Evolutionary conservation across 2,888 invertebrate species (phyloP).

Genomic region (Erebia ligea): DNA sequence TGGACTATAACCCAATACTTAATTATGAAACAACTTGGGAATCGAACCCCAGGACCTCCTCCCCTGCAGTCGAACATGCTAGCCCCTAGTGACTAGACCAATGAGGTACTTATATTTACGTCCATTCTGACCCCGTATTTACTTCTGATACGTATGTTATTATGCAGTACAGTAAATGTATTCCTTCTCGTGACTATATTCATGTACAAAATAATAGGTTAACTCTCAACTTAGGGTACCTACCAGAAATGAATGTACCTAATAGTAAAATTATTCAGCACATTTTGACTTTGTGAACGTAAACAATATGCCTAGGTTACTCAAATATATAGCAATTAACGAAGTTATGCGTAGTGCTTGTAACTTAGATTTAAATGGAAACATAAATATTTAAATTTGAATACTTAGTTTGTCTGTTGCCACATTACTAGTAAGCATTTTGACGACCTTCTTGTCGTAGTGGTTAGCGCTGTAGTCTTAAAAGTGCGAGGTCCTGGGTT

Average conservation of each 20-base stretch:
- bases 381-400: constrained; percentile 9
- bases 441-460: too few relatives aligned
- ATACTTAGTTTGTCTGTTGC: not conserved
- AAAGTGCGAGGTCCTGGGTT: too few relatives aligned
- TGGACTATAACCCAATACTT: too few relatives aligned
- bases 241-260: not conserved
- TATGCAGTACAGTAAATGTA: too few relatives aligned
- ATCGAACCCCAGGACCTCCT: too few relatives aligned
- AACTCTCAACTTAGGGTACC: not conserved
- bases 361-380: not conserved
- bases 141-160: too few relatives aligned
- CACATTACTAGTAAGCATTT: not conserved
- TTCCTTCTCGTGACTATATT: not conserved
- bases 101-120: too few relatives aligned
- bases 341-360: not conserved
- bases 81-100: too few relatives aligned
- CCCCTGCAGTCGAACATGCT: too few relatives aligned
- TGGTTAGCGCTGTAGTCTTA: too few relatives aligned
- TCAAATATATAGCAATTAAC: not conserved
- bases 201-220: not conserved
- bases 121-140: too few relatives aligned
- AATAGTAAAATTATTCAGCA: constrained; percentile 14
- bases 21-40: too few relatives aligned
- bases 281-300: not conserved
- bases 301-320: not conserved